phyloP scores from a whole-genome alignment of 2,113 vertebrate genomes.

The Oncorhynchus keta region DNA sequence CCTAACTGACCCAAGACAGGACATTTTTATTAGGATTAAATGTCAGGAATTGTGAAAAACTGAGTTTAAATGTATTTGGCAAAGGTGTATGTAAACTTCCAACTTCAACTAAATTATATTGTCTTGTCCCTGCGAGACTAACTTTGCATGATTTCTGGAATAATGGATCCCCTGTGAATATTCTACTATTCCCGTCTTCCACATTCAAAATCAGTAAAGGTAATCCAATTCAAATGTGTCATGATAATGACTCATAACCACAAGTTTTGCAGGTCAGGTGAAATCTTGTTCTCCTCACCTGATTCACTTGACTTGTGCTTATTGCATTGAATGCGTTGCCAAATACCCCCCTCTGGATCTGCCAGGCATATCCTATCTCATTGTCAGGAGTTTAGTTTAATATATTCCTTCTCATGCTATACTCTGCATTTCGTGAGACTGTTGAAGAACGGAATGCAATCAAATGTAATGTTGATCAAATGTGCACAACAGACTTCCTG shows the following conservation, averaged over 20 bases:
- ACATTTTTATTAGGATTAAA: too few species aligned
- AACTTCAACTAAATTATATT: slow-evolving; percentile 12
- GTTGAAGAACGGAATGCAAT: slow-evolving; percentile 22
- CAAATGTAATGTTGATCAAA: slow-evolving; percentile 34
- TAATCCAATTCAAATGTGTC: background rate
- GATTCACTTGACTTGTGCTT: background rate
- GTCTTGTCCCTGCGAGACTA: slow-evolving; percentile 14
- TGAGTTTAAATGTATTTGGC: too few species aligned
- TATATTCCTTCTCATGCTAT: slow-evolving; percentile 15
- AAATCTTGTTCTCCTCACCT: background rate
- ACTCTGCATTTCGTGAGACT: slow-evolving; percentile 1
- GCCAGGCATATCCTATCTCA: background rate
- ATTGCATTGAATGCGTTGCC: background rate
- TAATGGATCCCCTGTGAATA: slow-evolving; percentile 19
- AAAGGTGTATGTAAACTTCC: too few species aligned
- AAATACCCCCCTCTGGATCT: background rate
- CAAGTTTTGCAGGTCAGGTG: background rate
- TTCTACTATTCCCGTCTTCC: slow-evolving; percentile 8
- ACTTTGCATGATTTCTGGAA: slow-evolving; percentile 30
- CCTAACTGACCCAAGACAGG: too few species aligned
- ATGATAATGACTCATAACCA: background rate
- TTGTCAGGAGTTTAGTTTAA: slow-evolving; percentile 10
- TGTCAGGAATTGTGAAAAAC: too few species aligned
- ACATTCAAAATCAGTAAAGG: background rate
- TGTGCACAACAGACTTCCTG: slow-evolving; percentile 3